Conservation (phyloP, 2,888 invertebrate species). For the Ochropleura plecta region DNA sequence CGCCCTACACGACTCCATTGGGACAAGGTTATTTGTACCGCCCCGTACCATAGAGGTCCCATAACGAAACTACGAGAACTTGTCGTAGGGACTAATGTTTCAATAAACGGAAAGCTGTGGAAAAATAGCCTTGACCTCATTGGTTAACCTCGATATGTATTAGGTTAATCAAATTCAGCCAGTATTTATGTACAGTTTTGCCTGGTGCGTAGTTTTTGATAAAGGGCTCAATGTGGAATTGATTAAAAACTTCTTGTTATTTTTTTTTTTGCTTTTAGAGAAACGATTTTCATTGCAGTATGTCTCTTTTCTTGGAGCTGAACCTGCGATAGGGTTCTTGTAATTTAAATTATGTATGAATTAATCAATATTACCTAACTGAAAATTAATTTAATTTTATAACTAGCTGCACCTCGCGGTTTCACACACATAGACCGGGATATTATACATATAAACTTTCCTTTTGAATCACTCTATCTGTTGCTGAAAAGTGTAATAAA, state of each 20-base stretch:
- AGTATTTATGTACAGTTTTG: constrained; percentile 15
- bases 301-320: not conserved
- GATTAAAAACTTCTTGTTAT: not conserved
- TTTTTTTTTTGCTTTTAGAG: not conserved
- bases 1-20: constrained; percentile 30
- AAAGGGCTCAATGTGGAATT: not conserved
- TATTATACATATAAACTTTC: no score
- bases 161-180: constrained; percentile 51
- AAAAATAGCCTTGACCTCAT: constrained; percentile 47
- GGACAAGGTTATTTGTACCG: constrained; percentile 40
- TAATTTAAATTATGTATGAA: no score
- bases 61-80: constrained; percentile 31
- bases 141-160: constrained; percentile 42
- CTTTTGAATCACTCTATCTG: no score
- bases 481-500: no score
- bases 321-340: no score
- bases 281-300: not conserved
- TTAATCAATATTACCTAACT: no score
- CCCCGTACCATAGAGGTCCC: constrained; percentile 23
- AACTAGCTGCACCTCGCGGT: no score
- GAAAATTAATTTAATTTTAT: no score
- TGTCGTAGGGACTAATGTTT: constrained; percentile 38
- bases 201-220: constrained; percentile 15
- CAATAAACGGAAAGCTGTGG: constrained; percentile 46
- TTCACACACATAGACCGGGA: no score